phyloP scores from a whole-genome alignment of 2,113 vertebrate genomes.

The Zootoca vivipara region DNA sequence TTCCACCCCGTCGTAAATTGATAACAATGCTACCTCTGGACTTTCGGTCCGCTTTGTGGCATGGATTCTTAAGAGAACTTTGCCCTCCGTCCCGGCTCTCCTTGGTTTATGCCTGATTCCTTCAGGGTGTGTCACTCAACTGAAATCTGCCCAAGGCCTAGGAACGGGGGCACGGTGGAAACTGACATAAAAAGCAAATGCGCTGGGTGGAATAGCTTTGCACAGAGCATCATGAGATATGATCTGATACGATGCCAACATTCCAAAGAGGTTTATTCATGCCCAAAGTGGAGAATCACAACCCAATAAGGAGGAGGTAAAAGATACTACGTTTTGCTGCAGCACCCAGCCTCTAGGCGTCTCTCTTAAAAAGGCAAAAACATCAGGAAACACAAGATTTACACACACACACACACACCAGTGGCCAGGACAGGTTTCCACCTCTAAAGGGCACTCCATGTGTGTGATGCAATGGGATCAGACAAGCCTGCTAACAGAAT shows the following conservation, averaged over 20 bases:
- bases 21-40: no score
- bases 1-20: no score
- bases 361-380: neutral
- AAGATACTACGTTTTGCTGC: neutral
- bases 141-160: neutral
- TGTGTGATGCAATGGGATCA: conserved; percentile 37
- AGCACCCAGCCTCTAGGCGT: neutral
- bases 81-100: no score
- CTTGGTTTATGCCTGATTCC: neutral
- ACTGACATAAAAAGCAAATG: neutral
- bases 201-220: neutral
- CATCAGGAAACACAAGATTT: no score
- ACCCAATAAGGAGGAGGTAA: neutral
- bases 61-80: no score
- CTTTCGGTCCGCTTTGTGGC: no score
- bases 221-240: neutral
- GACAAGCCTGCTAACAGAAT: neutral
- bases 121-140: neutral
- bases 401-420: neutral
- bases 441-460: conserved; percentile 77
- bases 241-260: neutral
- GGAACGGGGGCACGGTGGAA: neutral
- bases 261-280: neutral
- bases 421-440: conserved; percentile 50
- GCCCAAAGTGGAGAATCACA: neutral